Conservation (phyloP, 2,888 invertebrate species). For the Pachliopta kotzebuea region DNA sequence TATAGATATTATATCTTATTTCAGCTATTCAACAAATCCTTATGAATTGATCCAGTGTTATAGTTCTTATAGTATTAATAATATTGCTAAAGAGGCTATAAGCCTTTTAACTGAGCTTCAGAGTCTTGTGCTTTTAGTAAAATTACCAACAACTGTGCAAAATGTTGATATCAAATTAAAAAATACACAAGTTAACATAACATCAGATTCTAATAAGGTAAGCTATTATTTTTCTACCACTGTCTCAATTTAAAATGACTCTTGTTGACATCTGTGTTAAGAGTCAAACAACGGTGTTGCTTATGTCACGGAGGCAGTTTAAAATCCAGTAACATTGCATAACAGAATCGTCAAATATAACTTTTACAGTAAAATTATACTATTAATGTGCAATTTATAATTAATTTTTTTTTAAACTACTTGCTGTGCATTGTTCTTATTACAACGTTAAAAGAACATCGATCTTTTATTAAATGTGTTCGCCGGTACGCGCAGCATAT, state of each 20-base stretch:
- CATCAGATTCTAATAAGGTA: constrained; percentile 57
- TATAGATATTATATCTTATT: constrained; percentile 33
- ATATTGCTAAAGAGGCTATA: constrained; percentile 37
- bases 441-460: no score
- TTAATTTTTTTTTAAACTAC: no score
- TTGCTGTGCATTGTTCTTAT: no score
- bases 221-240: neutral
- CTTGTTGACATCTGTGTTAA: neutral
- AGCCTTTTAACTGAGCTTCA: constrained; percentile 39
- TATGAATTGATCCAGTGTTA: constrained; percentile 56
- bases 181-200: constrained; percentile 50
- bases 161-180: constrained; percentile 41
- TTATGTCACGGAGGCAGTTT: no score
- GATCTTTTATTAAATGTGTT: no score
- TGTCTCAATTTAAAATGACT: neutral
- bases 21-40: constrained; percentile 80
- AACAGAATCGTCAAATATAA: no score
- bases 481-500: no score
- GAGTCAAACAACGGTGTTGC: no score
- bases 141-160: constrained; percentile 41
- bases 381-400: no score
- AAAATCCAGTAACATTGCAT: no score
- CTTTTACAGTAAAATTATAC: no score
- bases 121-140: constrained; percentile 34
- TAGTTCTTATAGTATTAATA: constrained; percentile 22